These are phyloP conservation scores for Caerostris extrusa DNA, from an alignment of 1,140 invertebrate species.

Conservation along the genomic window DNA sequence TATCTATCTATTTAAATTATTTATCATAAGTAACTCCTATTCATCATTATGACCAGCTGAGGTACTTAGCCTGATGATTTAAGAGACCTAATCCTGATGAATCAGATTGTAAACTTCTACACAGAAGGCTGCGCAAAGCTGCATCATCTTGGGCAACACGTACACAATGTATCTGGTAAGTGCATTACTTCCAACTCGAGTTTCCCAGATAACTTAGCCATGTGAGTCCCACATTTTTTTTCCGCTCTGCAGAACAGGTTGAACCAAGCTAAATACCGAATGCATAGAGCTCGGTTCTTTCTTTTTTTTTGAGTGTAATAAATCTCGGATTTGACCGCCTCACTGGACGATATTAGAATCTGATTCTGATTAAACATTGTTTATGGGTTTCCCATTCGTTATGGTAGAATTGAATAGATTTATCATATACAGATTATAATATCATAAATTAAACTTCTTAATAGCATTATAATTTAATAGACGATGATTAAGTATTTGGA, in stretches of 20 bases:
- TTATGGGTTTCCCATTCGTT: no score
- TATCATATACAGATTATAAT: no score
- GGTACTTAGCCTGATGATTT: background rate
- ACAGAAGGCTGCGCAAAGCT: slow-evolving; percentile 32
- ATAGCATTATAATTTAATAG: no score
- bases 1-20: no score
- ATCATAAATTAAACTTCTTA: no score
- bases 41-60: background rate
- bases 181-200: background rate
- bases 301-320: background rate
- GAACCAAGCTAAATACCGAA: slow-evolving; percentile 33
- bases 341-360: slow-evolving; percentile 16
- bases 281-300: background rate
- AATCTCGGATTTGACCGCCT: slow-evolving; percentile 54
- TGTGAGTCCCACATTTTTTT: slow-evolving; percentile 23
- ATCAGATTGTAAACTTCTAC: slow-evolving; percentile 41
- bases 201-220: slow-evolving; percentile 32
- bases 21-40: background rate
- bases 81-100: slow-evolving; percentile 26
- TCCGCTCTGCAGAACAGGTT: background rate
- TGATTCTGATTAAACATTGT: background rate
- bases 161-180: background rate
- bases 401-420: no score
- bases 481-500: no score
- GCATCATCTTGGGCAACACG: background rate